Percentiles rank a stretch among this genome's conserved stretches.
Conservation (phyloP, 2,113 vertebrate species). For the Verasper variegatus region DNA sequence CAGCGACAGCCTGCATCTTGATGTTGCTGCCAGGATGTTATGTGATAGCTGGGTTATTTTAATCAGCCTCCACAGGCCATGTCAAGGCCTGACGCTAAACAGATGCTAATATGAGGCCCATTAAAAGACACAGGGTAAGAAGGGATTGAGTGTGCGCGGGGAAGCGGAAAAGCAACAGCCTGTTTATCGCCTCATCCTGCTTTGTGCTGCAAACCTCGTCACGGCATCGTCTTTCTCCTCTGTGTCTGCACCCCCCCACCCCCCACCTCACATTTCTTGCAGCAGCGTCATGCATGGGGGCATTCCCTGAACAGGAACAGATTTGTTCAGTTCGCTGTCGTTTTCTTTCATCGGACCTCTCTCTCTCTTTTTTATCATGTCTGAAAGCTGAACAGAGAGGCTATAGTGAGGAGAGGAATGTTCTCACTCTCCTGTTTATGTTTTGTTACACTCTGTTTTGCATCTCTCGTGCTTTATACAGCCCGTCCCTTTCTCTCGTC, state of each 20-base stretch:
- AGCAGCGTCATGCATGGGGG: slow-evolving; percentile 69
- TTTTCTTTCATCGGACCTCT: slow-evolving; percentile 59
- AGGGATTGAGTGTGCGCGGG: slow-evolving; percentile 71
- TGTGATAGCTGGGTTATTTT: slow-evolving; percentile 72
- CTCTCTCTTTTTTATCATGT: slow-evolving; percentile 45
- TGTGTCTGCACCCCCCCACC: not conserved
- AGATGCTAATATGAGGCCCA: slow-evolving; percentile 80
- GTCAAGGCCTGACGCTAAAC: slow-evolving; percentile 69
- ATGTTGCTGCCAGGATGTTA: slow-evolving; percentile 63
- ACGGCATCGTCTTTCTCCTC: slow-evolving; percentile 52
- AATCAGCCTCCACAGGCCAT: slow-evolving; percentile 71
- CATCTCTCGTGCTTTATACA: slow-evolving; percentile 22
- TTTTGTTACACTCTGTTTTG: slow-evolving; percentile 38
- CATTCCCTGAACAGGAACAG: slow-evolving; percentile 78
- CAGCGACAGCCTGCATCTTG: slow-evolving; percentile 60
- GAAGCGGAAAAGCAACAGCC: slow-evolving; percentile 77
- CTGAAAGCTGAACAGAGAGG: slow-evolving; percentile 63
- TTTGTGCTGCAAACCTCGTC: slow-evolving; percentile 62
- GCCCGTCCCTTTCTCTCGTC: not conserved
- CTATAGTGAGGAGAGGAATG: slow-evolving; percentile 52
- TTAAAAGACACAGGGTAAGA: slow-evolving; percentile 65
- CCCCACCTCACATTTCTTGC: slow-evolving; percentile 34
- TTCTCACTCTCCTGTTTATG: slow-evolving; percentile 35
- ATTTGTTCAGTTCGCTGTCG: slow-evolving; percentile 73
- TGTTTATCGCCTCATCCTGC: slow-evolving; percentile 71